Base-by-base conservation (phyloP, 2,113 vertebrate species). In the Heterochromis multidens region DNA sequence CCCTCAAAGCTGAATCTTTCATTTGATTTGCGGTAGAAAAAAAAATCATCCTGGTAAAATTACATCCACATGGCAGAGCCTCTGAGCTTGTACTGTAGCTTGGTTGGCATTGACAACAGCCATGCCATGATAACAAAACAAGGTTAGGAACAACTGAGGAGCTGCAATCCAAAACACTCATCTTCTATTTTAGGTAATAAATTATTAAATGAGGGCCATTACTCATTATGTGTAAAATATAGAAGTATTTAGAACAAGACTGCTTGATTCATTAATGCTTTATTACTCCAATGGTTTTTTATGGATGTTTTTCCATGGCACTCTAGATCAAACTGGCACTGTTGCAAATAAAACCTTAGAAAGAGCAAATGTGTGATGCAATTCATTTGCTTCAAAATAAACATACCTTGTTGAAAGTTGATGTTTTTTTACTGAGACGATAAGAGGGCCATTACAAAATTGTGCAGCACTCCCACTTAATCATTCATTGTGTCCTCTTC, bases 31-130 rank as follows among this genome's bases (percentile, higher is more conserved):
- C 80, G 87, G 92, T 90, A 86, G 65, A 89, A 89, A 88, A 84
- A 86, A 87, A 29, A 65, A 86, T 62, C 76, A 88, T 92, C 89
- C 90, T 85, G 92, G 89, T 94, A 87, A 96, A 96, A 96, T 95
- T 91, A 92, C 94, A 96, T 95, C 95, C 95, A 96, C 91, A 94
- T 96, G 95, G 92, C 76, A 84, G 87, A 89, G 89, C 83, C 87
- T 91, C 82, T 80, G 72, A 89, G 92, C 89, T 89, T n/a, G 77
- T 80, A 79, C 74, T 89, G 82, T 84, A 88, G 86, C 83, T 85
- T 4, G 29, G 87, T 85, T 93, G 90, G 91, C 91, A 91, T 43
- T 80, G 81, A 89, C 83, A 79, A 82, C 77, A 87, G 86, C 63
- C 85, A 81, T 84, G 87, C 79, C 80, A 40, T 57, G 79, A 88